Conservation (phyloP, 1,140 invertebrate species). For the Phortica variegata region DNA sequence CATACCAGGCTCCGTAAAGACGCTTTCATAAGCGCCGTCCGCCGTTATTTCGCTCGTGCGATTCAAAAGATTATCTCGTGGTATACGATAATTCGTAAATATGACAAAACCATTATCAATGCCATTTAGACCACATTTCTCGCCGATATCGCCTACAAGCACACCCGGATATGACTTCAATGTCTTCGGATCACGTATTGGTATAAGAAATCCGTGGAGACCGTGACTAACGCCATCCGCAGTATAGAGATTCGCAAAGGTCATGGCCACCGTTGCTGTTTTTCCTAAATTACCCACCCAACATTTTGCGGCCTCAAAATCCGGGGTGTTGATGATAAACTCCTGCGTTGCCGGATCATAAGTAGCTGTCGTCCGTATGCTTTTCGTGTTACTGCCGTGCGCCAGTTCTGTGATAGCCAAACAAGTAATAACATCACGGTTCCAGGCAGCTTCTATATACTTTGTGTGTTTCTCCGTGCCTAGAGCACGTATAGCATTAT, state of each 20-base stretch:
- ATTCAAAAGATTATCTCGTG: slow-evolving; percentile 80
- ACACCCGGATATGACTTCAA: slow-evolving; percentile 71
- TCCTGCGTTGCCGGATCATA: slow-evolving; percentile 76
- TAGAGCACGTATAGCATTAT: slow-evolving; percentile 67
- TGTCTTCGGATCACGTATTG: slow-evolving; percentile 76
- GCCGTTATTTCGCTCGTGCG: slow-evolving; percentile 82
- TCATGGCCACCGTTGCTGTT: slow-evolving; percentile 80
- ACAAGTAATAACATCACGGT: slow-evolving; percentile 74
- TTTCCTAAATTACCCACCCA: slow-evolving; percentile 92
- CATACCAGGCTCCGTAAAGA: slow-evolving; percentile 74
- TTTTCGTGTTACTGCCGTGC: slow-evolving; percentile 92
- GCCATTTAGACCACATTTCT: slow-evolving; percentile 85
- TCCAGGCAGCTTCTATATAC: slow-evolving; percentile 68
- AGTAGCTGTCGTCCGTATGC: slow-evolving; percentile 85
- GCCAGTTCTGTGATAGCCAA: slow-evolving; percentile 90
- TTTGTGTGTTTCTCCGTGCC: slow-evolving; percentile 77
- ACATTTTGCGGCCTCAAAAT: slow-evolving; percentile 93
- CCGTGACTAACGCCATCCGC: slow-evolving; percentile 80
- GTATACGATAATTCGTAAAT: slow-evolving; percentile 84
- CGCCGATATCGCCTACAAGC: slow-evolving; percentile 80
- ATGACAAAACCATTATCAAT: slow-evolving; percentile 89
- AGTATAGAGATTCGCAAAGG: slow-evolving; percentile 83
- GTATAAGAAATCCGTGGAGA: slow-evolving; percentile 82
- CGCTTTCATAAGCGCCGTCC: slow-evolving; percentile 79
- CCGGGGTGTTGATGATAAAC: slow-evolving; percentile 89